phyloP scores from a whole-genome alignment of 1,140 invertebrate genomes.

The Rhynchophorus ferrugineus region DNA sequence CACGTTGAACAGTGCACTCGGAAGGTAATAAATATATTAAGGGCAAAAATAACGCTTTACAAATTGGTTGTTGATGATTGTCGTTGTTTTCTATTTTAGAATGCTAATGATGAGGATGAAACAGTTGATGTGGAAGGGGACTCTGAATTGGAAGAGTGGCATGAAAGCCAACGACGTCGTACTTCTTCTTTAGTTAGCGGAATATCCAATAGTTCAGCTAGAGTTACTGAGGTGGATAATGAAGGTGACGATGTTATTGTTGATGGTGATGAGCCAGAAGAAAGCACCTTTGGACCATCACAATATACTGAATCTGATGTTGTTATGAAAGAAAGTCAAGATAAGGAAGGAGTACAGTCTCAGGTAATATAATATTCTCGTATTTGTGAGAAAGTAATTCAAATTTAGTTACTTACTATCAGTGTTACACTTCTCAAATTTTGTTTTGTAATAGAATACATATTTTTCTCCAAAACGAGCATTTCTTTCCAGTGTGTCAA shows the following conservation, averaged over 20 bases:
- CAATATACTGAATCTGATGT: slow-evolving; percentile 63
- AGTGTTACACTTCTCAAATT: no score
- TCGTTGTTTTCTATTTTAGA: slow-evolving; percentile 18
- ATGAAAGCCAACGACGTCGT: slow-evolving; percentile 33
- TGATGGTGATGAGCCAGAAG: slow-evolving; percentile 63
- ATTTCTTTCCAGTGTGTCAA: no score
- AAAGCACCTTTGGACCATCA: slow-evolving; percentile 54
- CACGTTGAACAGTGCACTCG: slow-evolving; percentile 64
- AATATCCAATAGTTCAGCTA: slow-evolving; percentile 27
- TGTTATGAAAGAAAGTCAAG: slow-evolving; percentile 26
- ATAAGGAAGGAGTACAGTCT: slow-evolving; percentile 37
- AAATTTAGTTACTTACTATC: no score
- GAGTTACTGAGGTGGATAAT: slow-evolving; percentile 40
- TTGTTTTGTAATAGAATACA: no score
- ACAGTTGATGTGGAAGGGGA: slow-evolving; percentile 49
- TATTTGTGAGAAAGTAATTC: no score
- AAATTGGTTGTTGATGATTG: no score
- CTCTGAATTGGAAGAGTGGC: slow-evolving; percentile 40
- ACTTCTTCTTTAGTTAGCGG: slow-evolving; percentile 25
- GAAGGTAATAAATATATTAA: slow-evolving; percentile 34
- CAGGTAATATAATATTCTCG: no score
- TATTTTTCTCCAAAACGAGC: no score
- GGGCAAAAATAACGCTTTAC: no score
- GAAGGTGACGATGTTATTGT: slow-evolving; percentile 68
- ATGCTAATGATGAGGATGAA: slow-evolving; percentile 44